phyloP scores from a whole-genome alignment of 2,797 vertebrate species.

The Acrossocheilus wenchowensis region DNA sequence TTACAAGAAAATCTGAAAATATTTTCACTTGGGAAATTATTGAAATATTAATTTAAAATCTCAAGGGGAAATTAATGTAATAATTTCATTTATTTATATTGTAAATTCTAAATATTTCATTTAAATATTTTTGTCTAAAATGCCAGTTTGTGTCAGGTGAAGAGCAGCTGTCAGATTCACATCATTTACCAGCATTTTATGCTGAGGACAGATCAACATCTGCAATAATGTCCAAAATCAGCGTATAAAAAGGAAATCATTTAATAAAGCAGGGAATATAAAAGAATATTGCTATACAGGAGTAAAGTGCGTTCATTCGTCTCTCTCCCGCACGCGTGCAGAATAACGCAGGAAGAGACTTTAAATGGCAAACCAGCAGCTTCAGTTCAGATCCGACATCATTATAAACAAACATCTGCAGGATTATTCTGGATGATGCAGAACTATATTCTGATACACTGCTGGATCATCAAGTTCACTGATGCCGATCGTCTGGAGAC shows the following conservation, averaged over 20 bases:
- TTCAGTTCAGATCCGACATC: neutral
- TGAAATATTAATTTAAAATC: too few species aligned
- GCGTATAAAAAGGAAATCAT: constrained; percentile 7
- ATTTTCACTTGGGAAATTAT: neutral
- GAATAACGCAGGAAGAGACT: constrained; percentile 58
- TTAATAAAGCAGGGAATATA: constrained; percentile 77
- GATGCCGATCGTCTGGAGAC: neutral
- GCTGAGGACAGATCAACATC: constrained; percentile 67
- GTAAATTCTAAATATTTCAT: neutral
- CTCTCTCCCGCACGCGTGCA: constrained; percentile 60
- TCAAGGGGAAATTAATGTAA: too few species aligned
- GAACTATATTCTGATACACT: neutral
- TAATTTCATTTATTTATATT: neutral
- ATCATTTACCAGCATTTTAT: neutral
- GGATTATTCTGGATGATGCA: constrained; percentile 35
- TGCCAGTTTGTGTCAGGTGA: neutral
- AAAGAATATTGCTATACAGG: constrained; percentile 74
- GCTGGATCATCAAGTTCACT: neutral
- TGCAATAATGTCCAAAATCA: constrained; percentile 62
- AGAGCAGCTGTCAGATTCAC: neutral
- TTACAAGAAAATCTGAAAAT: neutral
- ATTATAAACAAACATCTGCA: neutral
- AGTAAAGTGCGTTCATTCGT: constrained; percentile 78
- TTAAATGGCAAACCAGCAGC: constrained; percentile 57
- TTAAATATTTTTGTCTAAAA: neutral